phyloP scores from a whole-genome alignment of 2,113 vertebrate genomes.

The Ciconia maguari region DNA sequence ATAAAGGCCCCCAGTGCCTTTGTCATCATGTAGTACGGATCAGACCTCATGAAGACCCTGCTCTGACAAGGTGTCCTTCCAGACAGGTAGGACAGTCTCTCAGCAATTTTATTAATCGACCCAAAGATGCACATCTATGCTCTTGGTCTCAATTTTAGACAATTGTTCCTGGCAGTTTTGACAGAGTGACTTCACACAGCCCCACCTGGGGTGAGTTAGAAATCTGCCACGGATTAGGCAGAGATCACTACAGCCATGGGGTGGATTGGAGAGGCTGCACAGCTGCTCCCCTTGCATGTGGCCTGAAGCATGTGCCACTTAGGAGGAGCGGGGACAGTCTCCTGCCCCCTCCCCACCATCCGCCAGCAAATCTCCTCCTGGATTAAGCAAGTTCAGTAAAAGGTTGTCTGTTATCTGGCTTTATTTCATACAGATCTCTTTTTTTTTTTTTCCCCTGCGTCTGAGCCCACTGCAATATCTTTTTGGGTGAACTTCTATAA shows the following conservation, averaged over 20 bases:
- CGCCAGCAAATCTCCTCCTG: neutral
- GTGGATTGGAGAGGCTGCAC: neutral
- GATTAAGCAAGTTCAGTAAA: conserved; percentile 24
- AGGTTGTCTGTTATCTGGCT: neutral
- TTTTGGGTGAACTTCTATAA: neutral
- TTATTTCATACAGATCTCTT: neutral
- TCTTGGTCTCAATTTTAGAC: neutral
- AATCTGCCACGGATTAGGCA: neutral
- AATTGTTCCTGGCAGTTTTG: neutral
- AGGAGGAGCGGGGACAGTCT: neutral
- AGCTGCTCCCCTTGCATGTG: neutral
- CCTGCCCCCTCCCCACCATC: neutral
- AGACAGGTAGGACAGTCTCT: neutral
- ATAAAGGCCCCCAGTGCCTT: neutral
- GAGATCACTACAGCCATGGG: neutral
- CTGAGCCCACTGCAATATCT: neutral
- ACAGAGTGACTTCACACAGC: neutral
- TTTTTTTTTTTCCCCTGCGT: fast-evolving
- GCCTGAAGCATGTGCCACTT: neutral
- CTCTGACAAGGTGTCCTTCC: neutral
- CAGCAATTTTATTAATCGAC: neutral
- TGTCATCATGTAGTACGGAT: neutral
- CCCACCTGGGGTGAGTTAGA: neutral
- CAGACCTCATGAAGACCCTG: neutral
- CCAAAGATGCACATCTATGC: neutral